A percentile compares a stretch with the other conserved stretches of the same genome.
These are phyloP conservation scores for Drosophila trichaetosa DNA, from an alignment of 2,888 invertebrate genomes.

Conservation along the genomic window DNA sequence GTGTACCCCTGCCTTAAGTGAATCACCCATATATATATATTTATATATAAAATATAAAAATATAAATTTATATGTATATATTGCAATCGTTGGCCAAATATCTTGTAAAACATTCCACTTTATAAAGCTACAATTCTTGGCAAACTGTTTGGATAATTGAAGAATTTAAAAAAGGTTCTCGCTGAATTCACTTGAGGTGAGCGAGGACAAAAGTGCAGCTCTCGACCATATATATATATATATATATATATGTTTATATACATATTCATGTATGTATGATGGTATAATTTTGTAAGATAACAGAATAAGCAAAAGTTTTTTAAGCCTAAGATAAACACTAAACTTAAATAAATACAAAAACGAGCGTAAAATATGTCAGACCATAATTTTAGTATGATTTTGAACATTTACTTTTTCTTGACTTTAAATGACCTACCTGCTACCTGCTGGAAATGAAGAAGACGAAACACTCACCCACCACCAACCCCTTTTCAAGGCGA, in stretches of 20 bases:
- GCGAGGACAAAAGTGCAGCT: conserved; percentile 21
- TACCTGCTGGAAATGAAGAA: conserved; percentile 1
- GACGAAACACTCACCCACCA: conserved; percentile 4
- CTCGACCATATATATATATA: conserved; percentile 29
- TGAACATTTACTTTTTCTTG: conserved; percentile 42
- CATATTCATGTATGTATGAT: conserved; percentile 26
- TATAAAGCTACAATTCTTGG: conserved; percentile 1
- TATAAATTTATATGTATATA: conserved; percentile 4
- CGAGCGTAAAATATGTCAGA: conserved; percentile 54
- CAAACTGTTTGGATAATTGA: conserved; percentile 10
- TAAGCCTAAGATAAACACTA: conserved; percentile 55
- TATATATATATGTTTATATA: conserved; percentile 28
- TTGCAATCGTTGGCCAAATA: conserved; percentile 9
- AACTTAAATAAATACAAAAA: conserved; percentile 59
- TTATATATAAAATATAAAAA: not conserved
- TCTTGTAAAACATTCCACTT: conserved; percentile 47
- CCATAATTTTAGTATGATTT: conserved; percentile 50
- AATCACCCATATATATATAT: not conserved
- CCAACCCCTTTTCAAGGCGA: conserved; percentile 18
- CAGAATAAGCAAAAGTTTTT: conserved; percentile 52
- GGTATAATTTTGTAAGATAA: conserved; percentile 62
- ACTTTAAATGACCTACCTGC: conserved; percentile 21
- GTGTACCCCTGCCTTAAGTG: conserved; percentile 14
- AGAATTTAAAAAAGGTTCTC: not conserved
- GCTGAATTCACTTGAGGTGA: conserved; percentile 19